These are phyloP conservation scores for Orbicella faveolata DNA, from an alignment of 64 coral and sea anemone genomes.

Conservation along the genomic window DNA sequence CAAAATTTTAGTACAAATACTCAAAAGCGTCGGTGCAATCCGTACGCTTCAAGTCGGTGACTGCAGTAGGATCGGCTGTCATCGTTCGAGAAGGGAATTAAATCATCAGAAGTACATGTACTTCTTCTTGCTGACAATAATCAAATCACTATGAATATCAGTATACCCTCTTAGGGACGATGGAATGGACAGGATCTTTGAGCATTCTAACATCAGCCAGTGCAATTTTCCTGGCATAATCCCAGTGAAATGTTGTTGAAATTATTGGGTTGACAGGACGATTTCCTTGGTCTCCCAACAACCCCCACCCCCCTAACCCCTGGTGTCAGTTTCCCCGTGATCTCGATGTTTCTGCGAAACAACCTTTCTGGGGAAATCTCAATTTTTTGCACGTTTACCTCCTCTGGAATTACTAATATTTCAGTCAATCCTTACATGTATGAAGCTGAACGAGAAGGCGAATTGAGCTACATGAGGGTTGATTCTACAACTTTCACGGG, in stretches of 20 bases:
- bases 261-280: background rate
- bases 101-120: constrained; percentile 41
- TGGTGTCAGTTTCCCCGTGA: background rate
- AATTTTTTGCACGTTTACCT: constrained; percentile 1
- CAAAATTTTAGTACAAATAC: constrained; percentile 38
- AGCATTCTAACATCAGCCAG: constrained; percentile 68
- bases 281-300: too few species aligned
- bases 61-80: constrained; percentile 26
- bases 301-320: too few species aligned
- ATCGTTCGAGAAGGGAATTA: constrained; percentile 42
- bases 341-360: constrained; percentile 38
- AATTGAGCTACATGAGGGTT: constrained; percentile 10
- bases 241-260: background rate
- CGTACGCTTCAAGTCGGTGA: constrained; percentile 42
- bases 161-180: constrained; percentile 12
- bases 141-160: constrained; percentile 17
- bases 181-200: constrained; percentile 21
- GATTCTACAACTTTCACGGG: constrained; percentile 37
- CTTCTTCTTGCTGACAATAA: constrained; percentile 35
- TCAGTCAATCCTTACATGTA: constrained; percentile 30
- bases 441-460: background rate
- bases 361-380: constrained; percentile 46
- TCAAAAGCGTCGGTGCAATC: constrained; percentile 25
- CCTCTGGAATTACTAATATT: constrained; percentile 37
- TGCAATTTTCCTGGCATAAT: constrained; percentile 56